Evolutionary conservation across 2,113 vertebrate genomes (phyloP).

Genomic region (Brachirus orientalis): DNA sequence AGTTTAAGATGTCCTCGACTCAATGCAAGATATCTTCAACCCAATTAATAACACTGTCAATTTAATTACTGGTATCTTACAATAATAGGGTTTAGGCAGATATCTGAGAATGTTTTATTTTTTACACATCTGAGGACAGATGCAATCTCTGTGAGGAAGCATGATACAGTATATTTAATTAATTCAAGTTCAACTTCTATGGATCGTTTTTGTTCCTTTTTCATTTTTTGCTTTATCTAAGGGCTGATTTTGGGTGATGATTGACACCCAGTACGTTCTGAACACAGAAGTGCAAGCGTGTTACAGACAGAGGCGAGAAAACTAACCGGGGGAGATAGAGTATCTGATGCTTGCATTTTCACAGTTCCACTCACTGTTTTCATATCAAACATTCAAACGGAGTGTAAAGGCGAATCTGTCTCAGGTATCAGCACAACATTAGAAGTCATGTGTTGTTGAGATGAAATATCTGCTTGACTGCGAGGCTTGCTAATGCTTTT

Average conservation of each 20-base stretch:
- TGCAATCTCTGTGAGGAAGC: slow-evolving; percentile 74
- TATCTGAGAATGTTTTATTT: slow-evolving; percentile 82
- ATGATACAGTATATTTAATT: slow-evolving; percentile 80
- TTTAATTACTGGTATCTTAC: slow-evolving; percentile 86
- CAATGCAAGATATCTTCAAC: slow-evolving; percentile 85
- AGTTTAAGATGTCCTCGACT: slow-evolving; percentile 85
- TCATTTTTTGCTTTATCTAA: slow-evolving; percentile 70
- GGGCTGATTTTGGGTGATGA: slow-evolving; percentile 71
- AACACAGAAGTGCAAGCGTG: slow-evolving; percentile 69
- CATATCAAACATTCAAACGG: slow-evolving; percentile 68
- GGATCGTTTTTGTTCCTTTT: slow-evolving; percentile 56
- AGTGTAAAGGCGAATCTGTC: slow-evolving; percentile 67
- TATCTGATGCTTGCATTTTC: slow-evolving; percentile 72
- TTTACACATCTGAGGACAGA: slow-evolving; percentile 83
- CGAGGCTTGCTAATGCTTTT: slow-evolving; percentile 57
- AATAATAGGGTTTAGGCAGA: slow-evolving; percentile 82
- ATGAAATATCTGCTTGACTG: slow-evolving; percentile 71
- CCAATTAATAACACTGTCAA: slow-evolving; percentile 85
- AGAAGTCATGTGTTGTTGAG: slow-evolving; percentile 61
- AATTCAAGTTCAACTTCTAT: slow-evolving; percentile 79
- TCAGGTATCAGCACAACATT: slow-evolving; percentile 74
- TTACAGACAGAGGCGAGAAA: slow-evolving; percentile 68
- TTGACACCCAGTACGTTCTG: slow-evolving; percentile 68
- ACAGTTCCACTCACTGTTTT: slow-evolving; percentile 69
- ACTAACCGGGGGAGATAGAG: slow-evolving; percentile 67